A percentile compares a stretch with the other conserved stretches of the same genome.
Evolutionary conservation across 2,113 vertebrate genomes (phyloP).

Genomic region (Poecilia latipinna): DNA sequence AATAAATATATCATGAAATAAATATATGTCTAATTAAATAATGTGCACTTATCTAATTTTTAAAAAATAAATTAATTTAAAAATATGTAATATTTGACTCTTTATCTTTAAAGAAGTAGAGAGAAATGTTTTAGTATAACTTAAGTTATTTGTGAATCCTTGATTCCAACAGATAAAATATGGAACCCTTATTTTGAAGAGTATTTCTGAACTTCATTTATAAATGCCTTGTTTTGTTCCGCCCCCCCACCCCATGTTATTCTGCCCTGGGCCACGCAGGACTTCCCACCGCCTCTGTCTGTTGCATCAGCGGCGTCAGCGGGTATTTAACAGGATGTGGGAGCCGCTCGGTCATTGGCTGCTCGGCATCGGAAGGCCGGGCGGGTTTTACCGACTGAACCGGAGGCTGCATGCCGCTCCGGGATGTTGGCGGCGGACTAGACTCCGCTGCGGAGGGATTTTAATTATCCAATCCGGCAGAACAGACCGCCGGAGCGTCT

Average conservation of each 20-base stretch:
- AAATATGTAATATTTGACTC: too few species aligned
- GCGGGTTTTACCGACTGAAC: background rate
- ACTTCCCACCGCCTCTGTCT: background rate
- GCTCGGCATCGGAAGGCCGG: constrained; percentile 48
- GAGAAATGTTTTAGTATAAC: too few species aligned
- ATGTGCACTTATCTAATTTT: too few species aligned
- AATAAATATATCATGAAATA: too few species aligned
- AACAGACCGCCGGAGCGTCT: too few species aligned
- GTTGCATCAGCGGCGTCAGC: constrained; percentile 3
- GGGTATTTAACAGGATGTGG: too few species aligned
- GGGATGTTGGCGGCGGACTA: background rate
- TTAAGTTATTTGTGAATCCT: too few species aligned
- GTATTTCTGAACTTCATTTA: background rate
- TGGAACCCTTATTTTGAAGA: background rate
- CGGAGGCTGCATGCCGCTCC: background rate
- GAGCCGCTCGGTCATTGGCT: constrained; percentile 61
- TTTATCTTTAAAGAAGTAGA: too few species aligned
- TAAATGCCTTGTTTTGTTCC: background rate
- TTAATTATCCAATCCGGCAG: too few species aligned
- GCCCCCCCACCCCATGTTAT: background rate
- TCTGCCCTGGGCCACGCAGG: background rate
- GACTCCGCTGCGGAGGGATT: too few species aligned
- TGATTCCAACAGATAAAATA: background rate
- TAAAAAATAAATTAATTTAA: too few species aligned
- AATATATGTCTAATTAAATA: too few species aligned